Percentiles rank a stretch among this genome's conserved stretches.
These are phyloP conservation scores for Oasisia sp. DNA, from an alignment of 2,888 invertebrate genomes.

Conservation along the genomic window DNA sequence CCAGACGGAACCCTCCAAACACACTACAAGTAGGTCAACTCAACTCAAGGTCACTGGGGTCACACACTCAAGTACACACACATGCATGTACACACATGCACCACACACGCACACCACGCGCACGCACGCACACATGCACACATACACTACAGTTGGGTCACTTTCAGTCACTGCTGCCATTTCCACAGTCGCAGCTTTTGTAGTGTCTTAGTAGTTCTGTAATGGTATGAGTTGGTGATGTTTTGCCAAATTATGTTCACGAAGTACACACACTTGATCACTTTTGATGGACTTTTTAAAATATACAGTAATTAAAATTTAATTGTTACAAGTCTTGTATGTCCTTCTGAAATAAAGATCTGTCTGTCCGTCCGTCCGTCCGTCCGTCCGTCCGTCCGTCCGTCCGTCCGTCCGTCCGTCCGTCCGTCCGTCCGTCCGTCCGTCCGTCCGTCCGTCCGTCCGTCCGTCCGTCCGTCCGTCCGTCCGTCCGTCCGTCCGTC, in stretches of 20 bases:
- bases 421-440: neutral
- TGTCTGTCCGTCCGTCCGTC: neutral
- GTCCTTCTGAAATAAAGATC: neutral
- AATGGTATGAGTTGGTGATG: neutral
- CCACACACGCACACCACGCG: no score
- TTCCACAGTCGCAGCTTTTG: no score
- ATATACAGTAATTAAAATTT: neutral
- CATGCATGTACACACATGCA: no score
- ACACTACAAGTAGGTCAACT: constrained; percentile 73
- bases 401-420: neutral
- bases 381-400: neutral
- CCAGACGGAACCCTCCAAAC: constrained; percentile 64
- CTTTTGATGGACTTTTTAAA: neutral
- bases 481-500: neutral
- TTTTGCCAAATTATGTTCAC: neutral
- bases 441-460: neutral
- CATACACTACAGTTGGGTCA: no score
- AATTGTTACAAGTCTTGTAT: neutral
- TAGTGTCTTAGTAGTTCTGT: no score
- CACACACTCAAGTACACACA: no score
- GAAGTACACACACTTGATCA: neutral
- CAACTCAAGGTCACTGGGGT: no score
- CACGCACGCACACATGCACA: no score
- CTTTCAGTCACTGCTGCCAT: no score
- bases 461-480: neutral